Evolutionary conservation across 1,140 invertebrate genomes (phyloP).

Genomic region (Telenomus remus): DNA sequence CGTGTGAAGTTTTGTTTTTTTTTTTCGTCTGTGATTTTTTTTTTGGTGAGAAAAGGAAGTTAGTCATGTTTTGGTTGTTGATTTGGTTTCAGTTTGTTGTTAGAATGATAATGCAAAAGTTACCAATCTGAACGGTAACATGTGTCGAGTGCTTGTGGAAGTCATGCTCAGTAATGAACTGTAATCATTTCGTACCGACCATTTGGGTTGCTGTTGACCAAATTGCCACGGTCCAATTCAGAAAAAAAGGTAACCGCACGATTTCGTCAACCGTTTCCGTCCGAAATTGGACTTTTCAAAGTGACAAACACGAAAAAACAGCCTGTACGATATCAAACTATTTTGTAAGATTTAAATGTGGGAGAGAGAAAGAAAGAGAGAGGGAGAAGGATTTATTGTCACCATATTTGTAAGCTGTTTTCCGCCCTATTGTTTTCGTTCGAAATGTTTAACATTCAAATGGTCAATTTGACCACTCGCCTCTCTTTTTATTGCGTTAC

Average conservation of each 20-base stretch:
- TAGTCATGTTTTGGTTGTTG: neutral
- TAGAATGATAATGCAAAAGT: conserved; percentile 9
- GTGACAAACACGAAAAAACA: neutral
- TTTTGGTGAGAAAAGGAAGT: too few relatives aligned
- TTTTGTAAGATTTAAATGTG: too few relatives aligned
- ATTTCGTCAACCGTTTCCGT: neutral
- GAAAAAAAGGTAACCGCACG: conserved; percentile 5
- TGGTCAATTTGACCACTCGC: too few relatives aligned
- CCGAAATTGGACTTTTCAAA: neutral
- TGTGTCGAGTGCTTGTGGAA: conserved; percentile 57
- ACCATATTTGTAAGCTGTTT: too few relatives aligned
- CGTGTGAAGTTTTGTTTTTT: too few relatives aligned
- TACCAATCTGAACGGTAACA: conserved; percentile 57
- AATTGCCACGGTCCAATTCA: neutral
- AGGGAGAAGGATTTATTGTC: too few relatives aligned
- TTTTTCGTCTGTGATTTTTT: too few relatives aligned
- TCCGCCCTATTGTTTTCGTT: too few relatives aligned
- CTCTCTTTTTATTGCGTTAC: too few relatives aligned
- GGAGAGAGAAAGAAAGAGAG: too few relatives aligned
- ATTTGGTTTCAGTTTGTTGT: neutral
- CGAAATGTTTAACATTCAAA: too few relatives aligned
- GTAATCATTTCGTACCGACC: conserved; percentile 1
- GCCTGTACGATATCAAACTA: too few relatives aligned
- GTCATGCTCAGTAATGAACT: conserved; percentile 28
- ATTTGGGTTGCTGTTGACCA: neutral